phyloP scores from a whole-genome alignment of 2,113 vertebrate genomes.

The Oophaga pumilio region DNA sequence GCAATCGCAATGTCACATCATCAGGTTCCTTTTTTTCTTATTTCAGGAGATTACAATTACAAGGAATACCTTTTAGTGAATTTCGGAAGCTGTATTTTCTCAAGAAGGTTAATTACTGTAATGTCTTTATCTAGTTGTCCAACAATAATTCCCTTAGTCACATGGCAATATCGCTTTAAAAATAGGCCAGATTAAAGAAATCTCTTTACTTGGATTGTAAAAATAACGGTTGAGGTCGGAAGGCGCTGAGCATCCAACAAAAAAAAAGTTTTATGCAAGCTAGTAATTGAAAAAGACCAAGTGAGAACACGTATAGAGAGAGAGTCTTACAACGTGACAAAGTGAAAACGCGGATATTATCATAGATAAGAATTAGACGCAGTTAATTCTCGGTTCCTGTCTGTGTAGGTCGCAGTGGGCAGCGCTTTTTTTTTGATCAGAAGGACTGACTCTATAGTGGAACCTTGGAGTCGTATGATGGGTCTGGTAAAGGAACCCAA shows the following conservation, averaged over 20 bases:
- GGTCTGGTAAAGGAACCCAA: too few species aligned
- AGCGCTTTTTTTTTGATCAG: too few species aligned
- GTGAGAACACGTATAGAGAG: background rate
- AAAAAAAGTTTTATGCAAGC: background rate
- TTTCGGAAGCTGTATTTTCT: slow-evolving; percentile 62
- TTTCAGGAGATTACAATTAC: slow-evolving; percentile 44
- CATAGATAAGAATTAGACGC: background rate
- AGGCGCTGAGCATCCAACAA: background rate
- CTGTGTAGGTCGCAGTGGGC: too few species aligned
- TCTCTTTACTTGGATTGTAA: slow-evolving; percentile 73
- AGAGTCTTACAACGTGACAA: background rate
- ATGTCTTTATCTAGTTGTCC: slow-evolving; percentile 67
- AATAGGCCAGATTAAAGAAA: slow-evolving; percentile 84
- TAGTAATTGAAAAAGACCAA: background rate
- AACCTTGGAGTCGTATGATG: too few species aligned
- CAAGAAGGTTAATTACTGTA: slow-evolving; percentile 67
- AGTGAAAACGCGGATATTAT: background rate
- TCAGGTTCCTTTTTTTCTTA: background rate
- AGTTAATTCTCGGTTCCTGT: background rate
- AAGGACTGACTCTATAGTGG: too few species aligned
- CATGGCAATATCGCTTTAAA: slow-evolving; percentile 68
- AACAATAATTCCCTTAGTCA: slow-evolving; percentile 68
- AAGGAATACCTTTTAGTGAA: slow-evolving; percentile 60
- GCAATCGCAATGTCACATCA: slow-evolving; percentile 1
- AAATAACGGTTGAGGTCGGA: slow-evolving; percentile 67